These are phyloP conservation scores for Aldrovandia affinis DNA, from an alignment of 2,797 vertebrate species.

Conservation along the genomic window DNA sequence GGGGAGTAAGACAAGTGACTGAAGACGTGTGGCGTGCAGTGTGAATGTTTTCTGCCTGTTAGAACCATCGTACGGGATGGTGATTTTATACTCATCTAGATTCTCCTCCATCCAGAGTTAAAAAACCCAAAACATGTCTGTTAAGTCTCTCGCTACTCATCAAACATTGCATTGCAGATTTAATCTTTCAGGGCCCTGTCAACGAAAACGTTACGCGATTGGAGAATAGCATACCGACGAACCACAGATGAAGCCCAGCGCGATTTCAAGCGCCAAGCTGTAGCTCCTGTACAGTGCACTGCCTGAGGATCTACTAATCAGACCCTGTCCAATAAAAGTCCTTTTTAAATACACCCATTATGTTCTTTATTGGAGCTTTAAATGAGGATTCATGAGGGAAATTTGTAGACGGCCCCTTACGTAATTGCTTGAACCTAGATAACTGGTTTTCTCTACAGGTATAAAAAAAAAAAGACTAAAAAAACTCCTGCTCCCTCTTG, in stretches of 20 bases:
- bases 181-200: neutral
- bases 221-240: neutral
- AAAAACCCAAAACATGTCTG: slow-evolving; percentile 31
- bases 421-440: neutral
- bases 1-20: slow-evolving; percentile 21
- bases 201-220: slow-evolving; percentile 11
- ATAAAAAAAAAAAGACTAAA: neutral
- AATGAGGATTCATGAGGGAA: neutral
- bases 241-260: neutral
- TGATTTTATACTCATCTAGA: slow-evolving; percentile 46
- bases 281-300: neutral
- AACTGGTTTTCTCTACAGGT: neutral
- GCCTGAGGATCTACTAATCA: neutral
- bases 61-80: slow-evolving; percentile 32
- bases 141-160: neutral
- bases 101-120: slow-evolving; percentile 44
- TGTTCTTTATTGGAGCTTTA: neutral
- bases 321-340: neutral
- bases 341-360: neutral
- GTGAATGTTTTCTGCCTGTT: slow-evolving; percentile 42
- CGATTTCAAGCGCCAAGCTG: neutral
- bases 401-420: neutral
- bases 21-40: slow-evolving; percentile 39
- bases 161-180: neutral
- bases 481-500: neutral